phyloP scores from a whole-genome alignment of 2,797 vertebrate species.

The Labroides dimidiatus region DNA sequence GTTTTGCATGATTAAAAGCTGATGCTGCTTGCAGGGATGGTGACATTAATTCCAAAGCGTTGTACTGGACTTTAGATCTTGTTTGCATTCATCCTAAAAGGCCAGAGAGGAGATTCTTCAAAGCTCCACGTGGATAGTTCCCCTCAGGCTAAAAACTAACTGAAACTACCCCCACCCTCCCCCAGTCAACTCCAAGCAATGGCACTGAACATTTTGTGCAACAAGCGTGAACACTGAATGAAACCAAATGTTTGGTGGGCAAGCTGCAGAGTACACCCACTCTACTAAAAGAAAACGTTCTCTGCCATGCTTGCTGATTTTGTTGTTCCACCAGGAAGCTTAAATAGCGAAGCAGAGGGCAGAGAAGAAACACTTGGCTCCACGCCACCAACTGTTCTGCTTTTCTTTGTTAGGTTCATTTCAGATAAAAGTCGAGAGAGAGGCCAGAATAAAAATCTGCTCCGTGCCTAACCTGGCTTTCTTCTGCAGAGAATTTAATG shows the following conservation, averaged over 20 bases:
- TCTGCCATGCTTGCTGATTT: slow-evolving; percentile 49
- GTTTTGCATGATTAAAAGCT: slow-evolving; percentile 30
- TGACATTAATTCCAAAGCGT: slow-evolving; percentile 4
- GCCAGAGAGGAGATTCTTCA: slow-evolving; percentile 21
- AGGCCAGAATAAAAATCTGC: slow-evolving; percentile 36
- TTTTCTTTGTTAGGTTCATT: slow-evolving; percentile 54
- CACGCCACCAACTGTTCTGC: slow-evolving; percentile 53
- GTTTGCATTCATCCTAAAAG: slow-evolving; percentile 7
- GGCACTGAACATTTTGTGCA: slow-evolving; percentile 26
- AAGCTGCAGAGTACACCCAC: slow-evolving; percentile 55
- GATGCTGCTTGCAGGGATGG: slow-evolving; percentile 66
- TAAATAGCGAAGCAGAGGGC: slow-evolving; percentile 43
- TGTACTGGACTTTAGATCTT: not conserved
- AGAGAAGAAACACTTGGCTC: slow-evolving; percentile 54
- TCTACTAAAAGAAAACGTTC: slow-evolving; percentile 43
- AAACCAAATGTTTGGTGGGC: slow-evolving; percentile 48
- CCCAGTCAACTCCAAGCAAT: slow-evolving; percentile 7
- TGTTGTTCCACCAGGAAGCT: slow-evolving; percentile 54
- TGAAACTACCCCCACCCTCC: no score
- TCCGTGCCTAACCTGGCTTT: slow-evolving; percentile 37
- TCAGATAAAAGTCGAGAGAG: slow-evolving; percentile 18
- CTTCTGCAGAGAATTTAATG: slow-evolving; percentile 54
- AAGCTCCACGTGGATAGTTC: not conserved
- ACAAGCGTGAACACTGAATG: slow-evolving; percentile 33
- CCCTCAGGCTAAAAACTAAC: no score